These are phyloP conservation scores for Megathymus violae DNA, from an alignment of 1,140 invertebrate species.

Conservation along the genomic window DNA sequence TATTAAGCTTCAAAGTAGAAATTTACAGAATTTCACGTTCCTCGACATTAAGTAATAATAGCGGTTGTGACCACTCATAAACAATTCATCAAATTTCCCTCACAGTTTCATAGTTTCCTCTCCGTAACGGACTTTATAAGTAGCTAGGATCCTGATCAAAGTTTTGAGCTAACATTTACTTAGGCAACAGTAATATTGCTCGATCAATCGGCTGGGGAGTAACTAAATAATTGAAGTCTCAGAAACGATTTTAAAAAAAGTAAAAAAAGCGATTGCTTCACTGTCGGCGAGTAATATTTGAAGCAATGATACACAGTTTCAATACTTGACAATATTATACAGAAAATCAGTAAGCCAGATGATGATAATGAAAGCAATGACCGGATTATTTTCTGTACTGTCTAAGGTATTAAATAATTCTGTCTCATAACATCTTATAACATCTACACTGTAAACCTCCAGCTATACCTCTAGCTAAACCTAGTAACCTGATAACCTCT, in stretches of 20 bases:
- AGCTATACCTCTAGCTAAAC: too few relatives aligned
- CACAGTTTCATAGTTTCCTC: constrained; percentile 37
- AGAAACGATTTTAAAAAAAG: constrained; percentile 1
- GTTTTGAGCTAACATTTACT: constrained; percentile 37
- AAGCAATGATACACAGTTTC: too few relatives aligned
- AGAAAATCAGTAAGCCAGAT: too few relatives aligned
- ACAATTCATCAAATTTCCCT: constrained; percentile 44
- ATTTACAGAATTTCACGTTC: not conserved
- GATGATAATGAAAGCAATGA: too few relatives aligned
- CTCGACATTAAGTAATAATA: constrained; percentile 39
- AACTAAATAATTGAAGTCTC: constrained; percentile 19
- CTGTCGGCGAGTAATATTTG: too few relatives aligned
- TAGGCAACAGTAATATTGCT: constrained; percentile 18
- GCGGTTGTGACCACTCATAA: constrained; percentile 40
- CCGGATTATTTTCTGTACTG: too few relatives aligned
- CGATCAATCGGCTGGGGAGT: constrained; percentile 2
- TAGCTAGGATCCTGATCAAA: constrained; percentile 35
- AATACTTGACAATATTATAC: too few relatives aligned
- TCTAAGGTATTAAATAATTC: too few relatives aligned
- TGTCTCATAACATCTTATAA: too few relatives aligned
- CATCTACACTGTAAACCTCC: too few relatives aligned
- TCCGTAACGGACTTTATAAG: constrained; percentile 43
- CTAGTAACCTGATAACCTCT: too few relatives aligned
- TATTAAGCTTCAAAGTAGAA: not conserved
- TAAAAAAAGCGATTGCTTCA: too few relatives aligned